Evolutionary conservation across 2,797 vertebrate genomes (phyloP).

Genomic region (Sebastes hubbsi): DNA sequence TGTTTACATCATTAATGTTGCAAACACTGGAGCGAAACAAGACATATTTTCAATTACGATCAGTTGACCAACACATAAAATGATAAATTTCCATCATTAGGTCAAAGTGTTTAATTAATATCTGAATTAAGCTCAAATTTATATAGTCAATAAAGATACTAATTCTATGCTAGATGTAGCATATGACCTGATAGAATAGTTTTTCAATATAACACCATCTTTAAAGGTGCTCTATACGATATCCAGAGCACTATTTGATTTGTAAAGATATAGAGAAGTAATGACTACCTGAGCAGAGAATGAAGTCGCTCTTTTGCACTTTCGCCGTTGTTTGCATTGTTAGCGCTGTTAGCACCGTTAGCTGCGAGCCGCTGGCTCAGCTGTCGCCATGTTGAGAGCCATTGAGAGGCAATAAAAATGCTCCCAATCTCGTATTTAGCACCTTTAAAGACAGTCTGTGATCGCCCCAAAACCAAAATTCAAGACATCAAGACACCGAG

Average conservation of each 20-base stretch:
- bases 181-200: not conserved
- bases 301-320: not conserved
- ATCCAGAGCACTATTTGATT: not conserved
- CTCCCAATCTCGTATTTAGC: not conserved
- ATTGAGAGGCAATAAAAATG: fast-evolving
- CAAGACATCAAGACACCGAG: not conserved
- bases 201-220: not conserved
- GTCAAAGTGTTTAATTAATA: not conserved
- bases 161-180: not conserved
- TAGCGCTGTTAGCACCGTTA: not conserved
- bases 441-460: not conserved
- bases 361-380: not conserved
- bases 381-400: not conserved
- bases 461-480: not conserved
- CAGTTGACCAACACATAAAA: not conserved
- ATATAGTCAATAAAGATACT: not conserved
- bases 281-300: not conserved
- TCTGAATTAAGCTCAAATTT: not conserved
- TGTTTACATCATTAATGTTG: not conserved
- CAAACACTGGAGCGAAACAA: not conserved
- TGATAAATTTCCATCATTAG: not conserved
- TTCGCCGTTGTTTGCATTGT: not conserved
- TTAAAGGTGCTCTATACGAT: not conserved
- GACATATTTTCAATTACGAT: not conserved
- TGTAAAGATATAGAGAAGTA: not conserved